Evolutionary conservation across 1,140 invertebrate genomes (phyloP).

Genomic region (Meloidogyne exigua): DNA sequence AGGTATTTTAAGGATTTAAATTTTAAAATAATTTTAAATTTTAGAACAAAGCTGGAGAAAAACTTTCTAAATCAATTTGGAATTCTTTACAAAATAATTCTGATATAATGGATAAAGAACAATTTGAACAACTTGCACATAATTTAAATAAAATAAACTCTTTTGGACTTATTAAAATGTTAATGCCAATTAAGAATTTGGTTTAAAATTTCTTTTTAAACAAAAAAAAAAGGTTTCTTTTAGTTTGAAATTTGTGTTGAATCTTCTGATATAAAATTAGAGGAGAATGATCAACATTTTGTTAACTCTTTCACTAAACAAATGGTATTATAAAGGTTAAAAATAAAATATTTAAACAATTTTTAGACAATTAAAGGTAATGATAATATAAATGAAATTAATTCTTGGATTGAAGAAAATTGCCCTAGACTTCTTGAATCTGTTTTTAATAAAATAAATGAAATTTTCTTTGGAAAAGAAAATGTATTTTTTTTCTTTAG

Average conservation of each 20-base stretch:
- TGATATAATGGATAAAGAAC: conserved; percentile 6
- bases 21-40: background rate
- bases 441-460: conserved; percentile 18
- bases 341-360: background rate
- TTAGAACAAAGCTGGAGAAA: background rate
- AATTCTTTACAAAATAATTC: background rate
- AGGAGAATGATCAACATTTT: conserved; percentile 16
- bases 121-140: conserved; percentile 23
- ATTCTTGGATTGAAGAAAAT: conserved; percentile 29
- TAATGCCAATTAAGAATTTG: conserved; percentile 19
- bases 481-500: background rate
- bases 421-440: conserved; percentile 24
- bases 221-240: background rate
- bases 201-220: background rate
- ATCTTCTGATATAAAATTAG: conserved; percentile 15
- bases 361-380: conserved; percentile 20
- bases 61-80: background rate
- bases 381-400: conserved; percentile 8
- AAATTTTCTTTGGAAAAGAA: conserved; percentile 12
- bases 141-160: background rate
- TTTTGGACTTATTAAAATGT: conserved; percentile 12
- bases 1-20: background rate
- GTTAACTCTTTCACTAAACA: conserved; percentile 30
- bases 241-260: conserved; percentile 21
- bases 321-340: conserved; percentile 22